These are phyloP conservation scores for Chrysemys picta DNA, from an alignment of 2,113 vertebrate genomes.

Conservation along the genomic window DNA sequence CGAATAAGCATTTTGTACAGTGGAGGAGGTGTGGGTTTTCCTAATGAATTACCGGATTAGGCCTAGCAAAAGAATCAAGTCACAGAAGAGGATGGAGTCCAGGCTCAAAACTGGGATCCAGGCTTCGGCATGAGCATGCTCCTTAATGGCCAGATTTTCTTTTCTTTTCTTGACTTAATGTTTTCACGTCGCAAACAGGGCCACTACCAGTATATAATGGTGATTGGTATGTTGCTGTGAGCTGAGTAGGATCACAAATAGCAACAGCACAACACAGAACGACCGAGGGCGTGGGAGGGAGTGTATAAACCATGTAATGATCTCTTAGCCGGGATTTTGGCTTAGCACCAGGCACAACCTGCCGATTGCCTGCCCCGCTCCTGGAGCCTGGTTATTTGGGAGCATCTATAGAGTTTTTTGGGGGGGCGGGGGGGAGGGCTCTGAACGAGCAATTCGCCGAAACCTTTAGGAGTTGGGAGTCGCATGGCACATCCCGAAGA, in stretches of 20 bases:
- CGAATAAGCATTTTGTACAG: not conserved
- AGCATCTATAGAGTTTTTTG: too few relatives aligned
- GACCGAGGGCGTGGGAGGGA: not conserved
- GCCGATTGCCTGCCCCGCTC: not conserved
- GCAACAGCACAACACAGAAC: not conserved
- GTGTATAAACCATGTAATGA: not conserved
- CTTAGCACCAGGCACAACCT: not conserved
- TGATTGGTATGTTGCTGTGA: not conserved
- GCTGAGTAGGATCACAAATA: not conserved
- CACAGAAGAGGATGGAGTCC: not conserved
- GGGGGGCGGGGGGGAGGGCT: too few relatives aligned
- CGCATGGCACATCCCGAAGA: not conserved
- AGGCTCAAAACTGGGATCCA: not conserved
- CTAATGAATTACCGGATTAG: not conserved
- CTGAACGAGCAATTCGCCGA: not conserved
- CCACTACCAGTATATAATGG: not conserved
- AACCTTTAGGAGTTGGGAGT: not conserved
- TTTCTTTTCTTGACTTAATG: not conserved
- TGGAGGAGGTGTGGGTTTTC: not conserved
- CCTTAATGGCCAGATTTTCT: not conserved
- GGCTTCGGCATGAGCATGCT: not conserved
- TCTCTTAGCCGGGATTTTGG: not conserved
- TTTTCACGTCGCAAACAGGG: not conserved
- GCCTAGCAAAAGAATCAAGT: not conserved
- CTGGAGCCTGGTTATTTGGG: not conserved